phyloP scores from a whole-genome alignment of 2,888 invertebrate species.

The Odontothrips loti region DNA sequence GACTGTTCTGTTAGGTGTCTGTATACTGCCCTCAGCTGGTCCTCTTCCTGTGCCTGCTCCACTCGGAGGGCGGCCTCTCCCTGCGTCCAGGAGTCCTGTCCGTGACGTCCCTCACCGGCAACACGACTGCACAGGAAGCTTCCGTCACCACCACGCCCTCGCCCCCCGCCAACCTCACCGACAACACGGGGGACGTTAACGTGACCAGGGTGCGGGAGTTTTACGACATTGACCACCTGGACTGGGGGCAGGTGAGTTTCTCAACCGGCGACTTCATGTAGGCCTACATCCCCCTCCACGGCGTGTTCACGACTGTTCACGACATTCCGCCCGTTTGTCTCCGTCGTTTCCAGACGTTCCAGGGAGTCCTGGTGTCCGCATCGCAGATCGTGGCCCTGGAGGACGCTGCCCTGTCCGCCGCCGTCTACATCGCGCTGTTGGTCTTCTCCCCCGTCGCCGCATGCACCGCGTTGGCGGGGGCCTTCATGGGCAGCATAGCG shows the following conservation, averaged over 20 bases:
- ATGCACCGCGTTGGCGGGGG: conserved; percentile 40
- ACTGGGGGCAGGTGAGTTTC: conserved; percentile 46
- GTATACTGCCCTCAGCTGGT: not conserved
- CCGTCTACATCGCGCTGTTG: conserved; percentile 41
- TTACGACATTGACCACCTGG: conserved; percentile 37
- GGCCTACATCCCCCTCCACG: no score
- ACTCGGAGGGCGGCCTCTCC: not conserved
- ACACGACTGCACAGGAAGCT: no score
- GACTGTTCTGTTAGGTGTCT: no score
- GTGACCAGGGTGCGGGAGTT: conserved; percentile 23
- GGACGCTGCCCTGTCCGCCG: conserved; percentile 39
- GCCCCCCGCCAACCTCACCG: not conserved
- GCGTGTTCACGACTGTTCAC: no score
- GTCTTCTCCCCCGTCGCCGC: conserved; percentile 42
- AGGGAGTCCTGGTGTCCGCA: conserved; percentile 41
- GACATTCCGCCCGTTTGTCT: not conserved
- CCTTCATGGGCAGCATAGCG: conserved; percentile 39
- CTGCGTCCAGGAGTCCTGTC: not conserved
- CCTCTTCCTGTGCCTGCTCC: conserved; percentile 17
- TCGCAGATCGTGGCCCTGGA: conserved; percentile 43
- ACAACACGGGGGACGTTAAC: not conserved
- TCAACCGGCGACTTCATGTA: not conserved
- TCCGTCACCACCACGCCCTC: not conserved
- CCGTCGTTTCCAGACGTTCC: conserved; percentile 39
- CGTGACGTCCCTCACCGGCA: no score